These are phyloP conservation scores for Leptobrachium ailaonicum DNA, from an alignment of 2,113 vertebrate genomes.

Conservation along the genomic window DNA sequence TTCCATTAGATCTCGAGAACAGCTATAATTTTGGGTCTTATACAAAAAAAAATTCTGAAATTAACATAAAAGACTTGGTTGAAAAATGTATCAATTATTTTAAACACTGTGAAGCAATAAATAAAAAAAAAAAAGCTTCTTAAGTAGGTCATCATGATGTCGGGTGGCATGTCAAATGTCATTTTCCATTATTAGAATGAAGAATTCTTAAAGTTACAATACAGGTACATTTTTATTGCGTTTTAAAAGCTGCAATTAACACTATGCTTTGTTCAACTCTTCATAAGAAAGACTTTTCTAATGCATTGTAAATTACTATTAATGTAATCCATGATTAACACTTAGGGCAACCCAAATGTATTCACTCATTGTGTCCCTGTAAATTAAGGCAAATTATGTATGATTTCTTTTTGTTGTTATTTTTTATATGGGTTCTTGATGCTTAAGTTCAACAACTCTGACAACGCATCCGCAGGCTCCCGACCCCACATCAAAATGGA, in stretches of 20 bases:
- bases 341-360: constrained; percentile 50
- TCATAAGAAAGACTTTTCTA: constrained; percentile 55
- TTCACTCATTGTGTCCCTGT: constrained; percentile 54
- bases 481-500: constrained; percentile 45
- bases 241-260: constrained; percentile 48
- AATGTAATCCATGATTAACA: constrained; percentile 59
- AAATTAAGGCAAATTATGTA: constrained; percentile 51
- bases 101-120: constrained; percentile 60
- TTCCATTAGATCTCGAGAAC: constrained; percentile 47
- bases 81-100: constrained; percentile 58
- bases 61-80: constrained; percentile 56
- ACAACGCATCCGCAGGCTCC: constrained; percentile 46
- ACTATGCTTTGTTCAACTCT: constrained; percentile 48
- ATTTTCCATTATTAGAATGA: constrained; percentile 60
- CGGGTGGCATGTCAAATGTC: constrained; percentile 55
- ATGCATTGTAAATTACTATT: constrained; percentile 59
- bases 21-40: constrained; percentile 49
- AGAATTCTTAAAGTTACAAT: constrained; percentile 52
- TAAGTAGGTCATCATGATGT: constrained; percentile 58
- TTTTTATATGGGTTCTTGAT: constrained; percentile 51
- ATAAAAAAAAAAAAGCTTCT: constrained; percentile 60
- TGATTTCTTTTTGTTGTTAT: constrained; percentile 52
- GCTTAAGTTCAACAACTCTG: constrained; percentile 47
- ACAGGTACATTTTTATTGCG: constrained; percentile 58
- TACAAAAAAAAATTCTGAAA: constrained; percentile 55